Evolutionary conservation across 2,113 vertebrate genomes (phyloP).

Genomic region (Athene cunicularia): DNA sequence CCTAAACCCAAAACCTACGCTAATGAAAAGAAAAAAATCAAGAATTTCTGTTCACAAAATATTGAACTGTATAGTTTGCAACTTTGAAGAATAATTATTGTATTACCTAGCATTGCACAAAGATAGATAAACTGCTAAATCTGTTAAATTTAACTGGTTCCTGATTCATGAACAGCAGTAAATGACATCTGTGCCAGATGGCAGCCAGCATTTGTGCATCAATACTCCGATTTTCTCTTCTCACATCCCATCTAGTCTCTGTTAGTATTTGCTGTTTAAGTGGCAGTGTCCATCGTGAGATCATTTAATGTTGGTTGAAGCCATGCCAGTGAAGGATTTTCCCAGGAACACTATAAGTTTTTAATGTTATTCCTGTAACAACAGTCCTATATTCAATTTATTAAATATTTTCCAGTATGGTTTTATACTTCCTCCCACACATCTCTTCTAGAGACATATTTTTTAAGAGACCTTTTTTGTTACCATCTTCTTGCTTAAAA

Average conservation of each 20-base stretch:
- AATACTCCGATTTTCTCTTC: constrained; percentile 1
- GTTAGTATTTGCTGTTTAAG: constrained; percentile 15
- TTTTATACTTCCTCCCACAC: not conserved
- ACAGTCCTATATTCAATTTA: not conserved
- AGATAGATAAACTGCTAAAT: constrained; percentile 1
- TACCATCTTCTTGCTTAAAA: not conserved
- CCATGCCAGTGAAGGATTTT: not conserved
- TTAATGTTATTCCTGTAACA: not conserved
- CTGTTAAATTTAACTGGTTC: constrained; percentile 56
- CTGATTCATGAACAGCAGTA: constrained; percentile 66
- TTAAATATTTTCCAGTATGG: not conserved
- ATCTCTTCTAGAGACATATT: not conserved
- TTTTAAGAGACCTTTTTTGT: not conserved
- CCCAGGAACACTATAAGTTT: not conserved
- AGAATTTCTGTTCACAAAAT: not conserved
- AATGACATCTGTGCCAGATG: constrained; percentile 70
- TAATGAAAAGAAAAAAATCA: not conserved
- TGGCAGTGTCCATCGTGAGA: not conserved
- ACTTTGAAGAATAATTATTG: constrained; percentile 29
- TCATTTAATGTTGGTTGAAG: not conserved
- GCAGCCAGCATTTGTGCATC: constrained; percentile 25
- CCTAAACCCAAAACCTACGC: not conserved
- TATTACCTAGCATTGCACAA: not conserved
- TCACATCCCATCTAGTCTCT: not conserved
- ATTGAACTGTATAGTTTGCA: not conserved